Conservation (phyloP, 2,113 vertebrate genomes). For the Tympanuchus pallidicinctus region DNA sequence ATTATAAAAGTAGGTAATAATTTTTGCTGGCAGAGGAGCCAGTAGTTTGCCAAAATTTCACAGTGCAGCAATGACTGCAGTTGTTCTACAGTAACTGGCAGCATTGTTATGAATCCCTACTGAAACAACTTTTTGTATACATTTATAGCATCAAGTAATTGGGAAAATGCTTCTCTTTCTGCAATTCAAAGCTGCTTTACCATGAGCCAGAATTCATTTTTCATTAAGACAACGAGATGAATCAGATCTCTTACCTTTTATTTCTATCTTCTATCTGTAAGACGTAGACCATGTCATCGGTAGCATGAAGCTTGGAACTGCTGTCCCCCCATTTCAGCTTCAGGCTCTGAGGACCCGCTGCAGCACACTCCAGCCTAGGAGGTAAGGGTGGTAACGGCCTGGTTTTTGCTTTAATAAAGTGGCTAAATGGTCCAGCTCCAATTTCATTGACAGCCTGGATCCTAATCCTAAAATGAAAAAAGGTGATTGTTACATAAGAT, state of each 20-base stretch:
- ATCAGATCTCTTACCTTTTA: slow-evolving; percentile 82
- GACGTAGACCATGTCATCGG: slow-evolving; percentile 88
- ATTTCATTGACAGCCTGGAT: slow-evolving; percentile 94
- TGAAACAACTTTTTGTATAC: not conserved
- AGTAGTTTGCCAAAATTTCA: not conserved
- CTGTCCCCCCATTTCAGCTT: slow-evolving; percentile 97
- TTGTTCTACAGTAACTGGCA: not conserved
- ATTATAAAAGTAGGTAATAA: not conserved
- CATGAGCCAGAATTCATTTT: not conserved
- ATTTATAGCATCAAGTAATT: not conserved
- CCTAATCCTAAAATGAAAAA: slow-evolving; percentile 80
- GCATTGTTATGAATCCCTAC: not conserved
- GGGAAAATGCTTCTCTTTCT: not conserved
- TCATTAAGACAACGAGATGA: not conserved
- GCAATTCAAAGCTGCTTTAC: not conserved
- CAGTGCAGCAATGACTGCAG: not conserved
- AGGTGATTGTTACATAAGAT: not conserved
- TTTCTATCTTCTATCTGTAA: slow-evolving; percentile 95
- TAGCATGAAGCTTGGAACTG: slow-evolving; percentile 78
- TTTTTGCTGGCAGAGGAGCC: not conserved
- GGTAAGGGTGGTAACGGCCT: slow-evolving; percentile 91
- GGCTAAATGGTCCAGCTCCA: slow-evolving; percentile 89
- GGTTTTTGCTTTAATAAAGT: slow-evolving; percentile 87
- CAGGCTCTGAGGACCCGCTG: slow-evolving; percentile 95
- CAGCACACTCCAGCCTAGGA: slow-evolving; percentile 92